Conservation (phyloP, 2,113 vertebrate species). For the Chionis minor region DNA sequence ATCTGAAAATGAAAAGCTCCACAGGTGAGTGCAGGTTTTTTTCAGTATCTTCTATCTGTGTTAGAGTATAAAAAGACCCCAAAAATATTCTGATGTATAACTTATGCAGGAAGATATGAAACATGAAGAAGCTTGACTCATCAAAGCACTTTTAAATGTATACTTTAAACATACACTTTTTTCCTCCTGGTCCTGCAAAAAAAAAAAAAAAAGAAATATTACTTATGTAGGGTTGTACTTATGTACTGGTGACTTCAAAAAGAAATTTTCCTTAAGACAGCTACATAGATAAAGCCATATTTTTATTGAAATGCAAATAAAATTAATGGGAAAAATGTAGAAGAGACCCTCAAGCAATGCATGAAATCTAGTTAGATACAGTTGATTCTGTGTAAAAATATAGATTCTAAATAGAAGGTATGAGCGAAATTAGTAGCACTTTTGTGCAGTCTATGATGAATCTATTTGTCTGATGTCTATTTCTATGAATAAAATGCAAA, state of each 20-base stretch:
- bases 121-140: neutral
- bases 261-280: neutral
- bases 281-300: neutral
- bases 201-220: neutral
- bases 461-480: neutral
- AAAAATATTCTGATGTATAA: neutral
- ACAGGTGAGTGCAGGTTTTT: neutral
- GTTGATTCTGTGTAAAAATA: neutral
- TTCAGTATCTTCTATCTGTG: neutral
- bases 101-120: neutral
- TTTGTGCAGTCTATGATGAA: neutral
- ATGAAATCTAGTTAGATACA: neutral
- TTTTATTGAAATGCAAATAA: neutral
- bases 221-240: neutral
- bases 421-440: neutral
- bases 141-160: neutral
- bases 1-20: conserved; percentile 47
- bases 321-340: neutral
- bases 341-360: neutral
- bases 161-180: neutral
- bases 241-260: neutral
- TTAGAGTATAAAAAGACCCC: neutral
- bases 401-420: neutral
- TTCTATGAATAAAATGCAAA: neutral
- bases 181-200: neutral